Evolutionary conservation across 2,113 vertebrate species (phyloP).

Genomic region (Tamias sibiricus): DNA sequence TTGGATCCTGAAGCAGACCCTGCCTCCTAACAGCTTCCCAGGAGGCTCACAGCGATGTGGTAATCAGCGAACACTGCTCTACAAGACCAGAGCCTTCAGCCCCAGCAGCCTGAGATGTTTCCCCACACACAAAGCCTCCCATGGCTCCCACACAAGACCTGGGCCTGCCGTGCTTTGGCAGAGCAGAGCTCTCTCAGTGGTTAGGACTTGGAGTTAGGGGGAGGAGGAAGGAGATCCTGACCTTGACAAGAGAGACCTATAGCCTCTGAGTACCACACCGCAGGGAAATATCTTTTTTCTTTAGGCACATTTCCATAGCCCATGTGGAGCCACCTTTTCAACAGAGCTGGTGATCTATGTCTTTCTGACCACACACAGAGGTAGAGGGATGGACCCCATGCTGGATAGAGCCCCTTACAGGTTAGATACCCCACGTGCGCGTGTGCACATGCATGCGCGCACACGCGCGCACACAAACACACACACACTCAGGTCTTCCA

Average conservation of each 20-base stretch:
- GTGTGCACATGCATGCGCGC: no score
- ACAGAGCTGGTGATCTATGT: background rate
- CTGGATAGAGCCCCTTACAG: background rate
- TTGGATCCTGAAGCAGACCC: background rate
- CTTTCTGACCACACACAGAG: background rate
- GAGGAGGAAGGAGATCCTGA: background rate
- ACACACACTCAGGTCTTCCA: accelerated
- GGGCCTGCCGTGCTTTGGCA: background rate
- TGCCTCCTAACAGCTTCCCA: no score
- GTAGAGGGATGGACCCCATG: background rate
- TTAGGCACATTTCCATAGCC: background rate
- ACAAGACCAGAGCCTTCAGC: background rate
- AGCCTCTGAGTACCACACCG: accelerated
- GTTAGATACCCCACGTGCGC: background rate
- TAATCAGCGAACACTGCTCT: no score
- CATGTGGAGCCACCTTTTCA: accelerated
- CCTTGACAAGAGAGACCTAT: background rate
- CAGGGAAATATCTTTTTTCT: background rate
- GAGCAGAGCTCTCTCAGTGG: background rate
- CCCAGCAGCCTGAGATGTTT: background rate
- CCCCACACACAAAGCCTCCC: no score
- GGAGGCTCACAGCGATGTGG: accelerated
- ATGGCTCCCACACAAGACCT: background rate
- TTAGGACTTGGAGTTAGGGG: background rate
- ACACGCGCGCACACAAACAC: no score